A percentile compares a stretch with the other conserved stretches of the same genome.
Conservation (phyloP, 2,113 vertebrate genomes). For the Sebastes fasciatus region DNA sequence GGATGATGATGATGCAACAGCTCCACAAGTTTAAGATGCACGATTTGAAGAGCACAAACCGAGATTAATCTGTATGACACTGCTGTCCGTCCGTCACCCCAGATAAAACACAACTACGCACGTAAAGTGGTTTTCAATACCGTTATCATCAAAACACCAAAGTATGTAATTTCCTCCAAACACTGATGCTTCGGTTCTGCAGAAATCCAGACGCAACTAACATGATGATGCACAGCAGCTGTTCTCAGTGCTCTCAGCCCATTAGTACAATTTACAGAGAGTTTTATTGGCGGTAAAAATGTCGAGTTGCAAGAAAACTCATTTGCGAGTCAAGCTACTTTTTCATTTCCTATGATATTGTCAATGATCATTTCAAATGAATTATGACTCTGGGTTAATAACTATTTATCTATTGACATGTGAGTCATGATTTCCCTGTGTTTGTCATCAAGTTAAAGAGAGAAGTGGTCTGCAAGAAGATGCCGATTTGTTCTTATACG, state of each 20-base stretch:
- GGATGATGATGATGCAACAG: not conserved
- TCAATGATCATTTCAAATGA: not conserved
- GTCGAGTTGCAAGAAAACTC: not conserved
- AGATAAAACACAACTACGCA: conserved; percentile 4
- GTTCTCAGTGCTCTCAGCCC: not conserved
- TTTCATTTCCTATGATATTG: not conserved
- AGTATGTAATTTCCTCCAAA: conserved; percentile 6
- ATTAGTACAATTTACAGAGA: not conserved
- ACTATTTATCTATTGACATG: not conserved
- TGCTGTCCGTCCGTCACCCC: not conserved
- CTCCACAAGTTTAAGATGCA: not conserved
- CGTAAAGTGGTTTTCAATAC: conserved; percentile 33
- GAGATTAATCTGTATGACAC: not conserved
- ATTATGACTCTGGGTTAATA: not conserved
- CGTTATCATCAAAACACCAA: not conserved
- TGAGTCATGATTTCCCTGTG: not conserved
- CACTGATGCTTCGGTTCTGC: not conserved
- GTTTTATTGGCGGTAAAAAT: not conserved
- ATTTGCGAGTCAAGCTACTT: not conserved
- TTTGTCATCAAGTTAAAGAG: not conserved
- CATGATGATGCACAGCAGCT: not conserved
- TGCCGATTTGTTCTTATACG: not conserved
- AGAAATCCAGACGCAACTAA: not conserved
- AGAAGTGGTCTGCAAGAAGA: not conserved
- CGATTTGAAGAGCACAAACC: not conserved